These are phyloP conservation scores for Frankliniella fusca DNA, from an alignment of 2,888 invertebrate species.

Conservation along the genomic window DNA sequence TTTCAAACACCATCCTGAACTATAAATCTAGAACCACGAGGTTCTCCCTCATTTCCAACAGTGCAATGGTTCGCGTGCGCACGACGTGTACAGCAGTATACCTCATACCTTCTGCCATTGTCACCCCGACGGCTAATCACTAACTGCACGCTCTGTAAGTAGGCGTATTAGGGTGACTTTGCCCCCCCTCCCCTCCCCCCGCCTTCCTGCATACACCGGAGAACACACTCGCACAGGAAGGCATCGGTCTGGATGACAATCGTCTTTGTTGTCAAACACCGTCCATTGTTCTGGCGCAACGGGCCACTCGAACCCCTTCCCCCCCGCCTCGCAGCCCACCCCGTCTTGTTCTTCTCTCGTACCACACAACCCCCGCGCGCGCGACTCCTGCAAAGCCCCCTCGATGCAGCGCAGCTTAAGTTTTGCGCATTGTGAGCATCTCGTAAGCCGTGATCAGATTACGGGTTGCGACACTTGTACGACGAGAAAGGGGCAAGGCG, in stretches of 20 bases:
- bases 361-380: not conserved
- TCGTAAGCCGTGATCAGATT: slow-evolving; percentile 12
- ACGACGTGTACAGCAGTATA: not conserved
- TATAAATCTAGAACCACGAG: no score
- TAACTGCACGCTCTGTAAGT: not conserved
- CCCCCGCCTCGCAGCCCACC: not conserved
- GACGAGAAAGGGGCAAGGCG: no score
- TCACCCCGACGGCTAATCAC: not conserved
- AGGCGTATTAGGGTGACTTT: slow-evolving; percentile 17
- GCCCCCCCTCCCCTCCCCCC: not conserved
- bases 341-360: not conserved
- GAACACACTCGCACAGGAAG: not conserved
- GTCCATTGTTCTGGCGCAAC: not conserved
- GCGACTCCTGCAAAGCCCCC: no score
- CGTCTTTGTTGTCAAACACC: slow-evolving; percentile 26
- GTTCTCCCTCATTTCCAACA: not conserved
- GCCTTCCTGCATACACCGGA: not conserved
- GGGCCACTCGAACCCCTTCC: slow-evolving; percentile 8
- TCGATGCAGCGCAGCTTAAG: not conserved
- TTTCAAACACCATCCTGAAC: no score
- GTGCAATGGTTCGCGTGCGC: not conserved
- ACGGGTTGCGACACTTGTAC: not conserved
- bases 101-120: not conserved
- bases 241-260: slow-evolving; percentile 18
- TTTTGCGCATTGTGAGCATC: slow-evolving; percentile 3